Percentiles rank a stretch among this genome's conserved stretches.
Evolutionary conservation across 2,113 vertebrate genomes (phyloP).

Genomic region (Melospiza melodia): DNA sequence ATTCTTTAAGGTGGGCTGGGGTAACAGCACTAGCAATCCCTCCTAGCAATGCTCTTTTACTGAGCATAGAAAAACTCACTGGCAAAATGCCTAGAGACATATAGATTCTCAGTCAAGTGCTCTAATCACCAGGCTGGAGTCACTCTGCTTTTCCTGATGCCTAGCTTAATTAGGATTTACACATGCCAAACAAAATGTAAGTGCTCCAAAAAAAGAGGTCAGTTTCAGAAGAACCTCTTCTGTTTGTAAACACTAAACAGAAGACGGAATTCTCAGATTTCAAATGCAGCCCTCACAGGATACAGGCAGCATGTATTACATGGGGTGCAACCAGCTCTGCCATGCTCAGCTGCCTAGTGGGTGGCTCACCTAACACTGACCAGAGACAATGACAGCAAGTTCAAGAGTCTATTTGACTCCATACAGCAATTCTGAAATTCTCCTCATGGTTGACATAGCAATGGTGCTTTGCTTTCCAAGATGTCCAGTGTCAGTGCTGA

Average conservation of each 20-base stretch:
- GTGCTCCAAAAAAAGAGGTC: not conserved
- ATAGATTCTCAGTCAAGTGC: not conserved
- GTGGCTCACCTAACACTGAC: not conserved
- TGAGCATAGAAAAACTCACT: not conserved
- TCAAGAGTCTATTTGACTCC: not conserved
- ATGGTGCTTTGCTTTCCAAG: not conserved
- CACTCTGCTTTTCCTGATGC: slow-evolving; percentile 9
- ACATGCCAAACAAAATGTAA: not conserved
- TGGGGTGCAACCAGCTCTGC: not conserved
- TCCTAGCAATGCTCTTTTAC: not conserved
- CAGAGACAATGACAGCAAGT: not conserved
- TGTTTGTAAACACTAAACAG: not conserved
- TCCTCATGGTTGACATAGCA: not conserved
- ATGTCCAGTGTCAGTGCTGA: not conserved
- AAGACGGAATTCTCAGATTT: not conserved
- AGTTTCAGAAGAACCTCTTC: not conserved
- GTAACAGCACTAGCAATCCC: not conserved
- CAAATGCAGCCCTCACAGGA: not conserved
- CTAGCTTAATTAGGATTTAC: not conserved
- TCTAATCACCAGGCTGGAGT: not conserved
- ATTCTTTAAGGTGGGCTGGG: not conserved
- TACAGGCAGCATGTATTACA: not conserved
- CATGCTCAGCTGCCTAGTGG: not conserved
- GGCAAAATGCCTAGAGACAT: not conserved
- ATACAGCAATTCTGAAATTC: not conserved